Percentiles rank a stretch among this genome's conserved stretches.
These are phyloP conservation scores for Trachythela sp. DNA, from an alignment of 64 coral and sea anemone genomes.

Conservation along the genomic window DNA sequence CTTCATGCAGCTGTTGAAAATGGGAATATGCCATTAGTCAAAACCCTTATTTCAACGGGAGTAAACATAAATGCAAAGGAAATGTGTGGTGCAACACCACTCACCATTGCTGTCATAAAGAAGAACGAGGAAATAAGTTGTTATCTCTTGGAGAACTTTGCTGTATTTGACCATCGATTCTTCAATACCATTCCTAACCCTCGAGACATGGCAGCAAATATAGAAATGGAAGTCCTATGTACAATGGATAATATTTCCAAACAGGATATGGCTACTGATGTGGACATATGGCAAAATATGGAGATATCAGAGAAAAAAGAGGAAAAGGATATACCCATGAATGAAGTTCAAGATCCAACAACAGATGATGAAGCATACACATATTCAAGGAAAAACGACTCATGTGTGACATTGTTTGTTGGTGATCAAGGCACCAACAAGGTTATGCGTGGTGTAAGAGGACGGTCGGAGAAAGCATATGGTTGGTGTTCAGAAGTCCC, in stretches of 20 bases:
- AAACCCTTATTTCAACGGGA: background rate
- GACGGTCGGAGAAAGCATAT: background rate
- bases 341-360: background rate
- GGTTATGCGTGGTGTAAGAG: conserved; percentile 1
- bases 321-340: background rate
- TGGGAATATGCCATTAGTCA: background rate
- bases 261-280: background rate
- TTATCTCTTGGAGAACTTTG: background rate
- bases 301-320: background rate
- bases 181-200: background rate
- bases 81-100: conserved; percentile 12
- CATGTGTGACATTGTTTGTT: background rate
- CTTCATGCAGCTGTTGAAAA: conserved; percentile 17
- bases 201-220: background rate
- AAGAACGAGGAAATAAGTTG: background rate
- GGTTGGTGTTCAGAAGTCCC: conserved; percentile 11
- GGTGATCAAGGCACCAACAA: background rate
- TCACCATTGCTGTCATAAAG: background rate
- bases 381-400: background rate
- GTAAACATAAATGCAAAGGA: background rate
- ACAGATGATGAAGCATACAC: background rate
- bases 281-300: background rate
- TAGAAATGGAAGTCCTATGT: background rate
- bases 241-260: background rate
- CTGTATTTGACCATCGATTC: background rate